Conservation (phyloP, 2,797 vertebrate species). For the Channa striata region DNA sequence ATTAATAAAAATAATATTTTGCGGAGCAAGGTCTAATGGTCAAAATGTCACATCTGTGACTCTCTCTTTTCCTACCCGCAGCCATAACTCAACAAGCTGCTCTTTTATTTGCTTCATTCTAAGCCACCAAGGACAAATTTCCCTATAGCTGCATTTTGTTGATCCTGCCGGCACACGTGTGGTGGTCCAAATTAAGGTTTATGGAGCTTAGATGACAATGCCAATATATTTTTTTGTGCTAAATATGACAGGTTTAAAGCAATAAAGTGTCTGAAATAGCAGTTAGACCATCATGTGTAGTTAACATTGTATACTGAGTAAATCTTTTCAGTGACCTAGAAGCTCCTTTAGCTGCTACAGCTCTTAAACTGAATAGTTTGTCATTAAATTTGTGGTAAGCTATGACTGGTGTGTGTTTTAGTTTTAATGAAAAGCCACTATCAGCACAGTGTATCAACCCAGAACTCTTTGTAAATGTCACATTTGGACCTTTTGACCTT, state of each 20-base stretch:
- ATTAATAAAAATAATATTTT: slow-evolving; percentile 90
- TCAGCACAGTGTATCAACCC: slow-evolving; percentile 20
- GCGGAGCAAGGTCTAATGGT: slow-evolving; percentile 82
- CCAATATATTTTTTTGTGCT: slow-evolving; percentile 35
- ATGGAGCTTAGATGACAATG: slow-evolving; percentile 52
- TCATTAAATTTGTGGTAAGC: slow-evolving; percentile 24
- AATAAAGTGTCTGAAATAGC: slow-evolving; percentile 33
- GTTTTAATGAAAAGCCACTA: slow-evolving; percentile 12
- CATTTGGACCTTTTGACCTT: slow-evolving; percentile 44
- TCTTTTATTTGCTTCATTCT: slow-evolving; percentile 73
- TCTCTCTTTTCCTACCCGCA: slow-evolving; percentile 66
- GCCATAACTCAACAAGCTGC: slow-evolving; percentile 80
- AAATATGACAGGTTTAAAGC: slow-evolving; percentile 40
- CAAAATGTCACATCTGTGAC: slow-evolving; percentile 82
- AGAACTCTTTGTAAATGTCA: slow-evolving; percentile 49
- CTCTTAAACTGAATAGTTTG: slow-evolving; percentile 13
- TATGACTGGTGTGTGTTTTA: slow-evolving; percentile 13
- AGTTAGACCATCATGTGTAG: slow-evolving; percentile 26
- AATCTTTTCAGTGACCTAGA: slow-evolving; percentile 51
- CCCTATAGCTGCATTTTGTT: slow-evolving; percentile 46
- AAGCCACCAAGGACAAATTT: slow-evolving; percentile 54
- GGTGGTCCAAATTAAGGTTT: slow-evolving; percentile 54
- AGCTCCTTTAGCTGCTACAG: slow-evolving; percentile 22
- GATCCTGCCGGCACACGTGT: slow-evolving; percentile 40
- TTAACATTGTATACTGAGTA: slow-evolving; percentile 40